A percentile compares a stretch with the other conserved stretches of the same genome.
Conservation (phyloP, 2,797 vertebrate species). For the Erpetoichthys calabaricus region DNA sequence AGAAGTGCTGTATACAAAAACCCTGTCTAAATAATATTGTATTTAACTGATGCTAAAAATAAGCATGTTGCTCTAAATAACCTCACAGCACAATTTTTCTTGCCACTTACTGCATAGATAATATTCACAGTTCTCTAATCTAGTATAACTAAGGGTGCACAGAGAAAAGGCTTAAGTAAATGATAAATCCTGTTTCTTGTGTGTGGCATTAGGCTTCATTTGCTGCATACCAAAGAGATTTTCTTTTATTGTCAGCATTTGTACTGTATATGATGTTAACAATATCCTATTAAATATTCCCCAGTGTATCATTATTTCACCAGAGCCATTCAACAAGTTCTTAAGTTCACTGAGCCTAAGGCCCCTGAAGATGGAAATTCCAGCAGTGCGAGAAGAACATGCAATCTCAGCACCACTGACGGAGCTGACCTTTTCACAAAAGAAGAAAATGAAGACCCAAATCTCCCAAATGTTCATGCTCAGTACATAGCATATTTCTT, state of each 20-base stretch:
- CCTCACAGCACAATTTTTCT: no score
- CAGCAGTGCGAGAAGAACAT: neutral
- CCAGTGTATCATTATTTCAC: constrained; percentile 6
- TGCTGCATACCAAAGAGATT: neutral
- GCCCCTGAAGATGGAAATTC: constrained; percentile 2
- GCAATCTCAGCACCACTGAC: neutral
- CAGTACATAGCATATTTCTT: no score
- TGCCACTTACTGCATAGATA: no score
- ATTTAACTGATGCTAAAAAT: no score
- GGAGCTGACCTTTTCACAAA: constrained; percentile 1
- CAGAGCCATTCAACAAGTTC: constrained; percentile 1
- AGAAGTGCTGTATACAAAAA: no score
- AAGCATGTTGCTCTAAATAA: no score
- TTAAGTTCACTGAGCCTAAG: constrained; percentile 1
- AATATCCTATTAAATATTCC: constrained; percentile 3
- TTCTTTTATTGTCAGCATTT: constrained; percentile 4
- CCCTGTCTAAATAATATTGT: no score
- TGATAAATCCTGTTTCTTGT: no score
- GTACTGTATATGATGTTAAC: constrained; percentile 4
- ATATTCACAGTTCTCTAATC: no score
- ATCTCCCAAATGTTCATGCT: neutral
- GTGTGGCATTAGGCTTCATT: neutral
- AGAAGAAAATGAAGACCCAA: neutral
- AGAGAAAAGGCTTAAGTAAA: no score
- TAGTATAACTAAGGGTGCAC: no score